Conservation (phyloP, 2,113 vertebrate species). For the Seriola quinqueradiata region DNA sequence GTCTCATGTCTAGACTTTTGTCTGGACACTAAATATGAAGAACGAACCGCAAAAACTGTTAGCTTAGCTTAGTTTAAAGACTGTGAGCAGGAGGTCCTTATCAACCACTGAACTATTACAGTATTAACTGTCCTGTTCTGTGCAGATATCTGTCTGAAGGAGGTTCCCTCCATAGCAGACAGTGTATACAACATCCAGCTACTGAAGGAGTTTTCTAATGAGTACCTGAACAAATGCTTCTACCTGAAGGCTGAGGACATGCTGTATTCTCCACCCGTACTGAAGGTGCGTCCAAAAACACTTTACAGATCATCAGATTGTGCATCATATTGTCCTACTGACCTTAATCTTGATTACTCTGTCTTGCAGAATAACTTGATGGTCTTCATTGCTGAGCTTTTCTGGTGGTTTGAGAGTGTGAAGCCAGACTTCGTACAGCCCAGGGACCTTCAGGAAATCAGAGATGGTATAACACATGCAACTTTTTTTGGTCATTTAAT, state of each 20-base stretch:
- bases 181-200: slow-evolving; percentile 95
- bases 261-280: slow-evolving; percentile 91
- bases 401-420: slow-evolving; percentile 97
- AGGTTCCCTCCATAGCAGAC: slow-evolving; percentile 92
- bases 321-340: neutral
- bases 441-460: slow-evolving; percentile 90
- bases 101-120: neutral
- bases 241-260: slow-evolving; percentile 94
- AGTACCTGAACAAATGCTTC: slow-evolving; percentile 93
- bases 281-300: slow-evolving; percentile 88
- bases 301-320: neutral
- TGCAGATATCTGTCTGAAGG: slow-evolving; percentile 95
- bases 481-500: neutral
- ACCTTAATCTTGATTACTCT: neutral
- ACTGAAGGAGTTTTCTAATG: slow-evolving; percentile 90
- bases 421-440: slow-evolving; percentile 96
- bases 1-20: neutral
- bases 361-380: slow-evolving; percentile 90
- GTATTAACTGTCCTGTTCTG: slow-evolving; percentile 6
- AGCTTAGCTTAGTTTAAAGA: neutral
- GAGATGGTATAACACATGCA: slow-evolving; percentile 86
- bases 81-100: neutral
- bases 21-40: neutral
- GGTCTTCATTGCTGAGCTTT: slow-evolving; percentile 96
- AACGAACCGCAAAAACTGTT: neutral